Percentiles rank a stretch among this genome's conserved stretches.
These are phyloP conservation scores for Distichodus sexfasciatus DNA, from an alignment of 2,797 vertebrate genomes.

Conservation along the genomic window DNA sequence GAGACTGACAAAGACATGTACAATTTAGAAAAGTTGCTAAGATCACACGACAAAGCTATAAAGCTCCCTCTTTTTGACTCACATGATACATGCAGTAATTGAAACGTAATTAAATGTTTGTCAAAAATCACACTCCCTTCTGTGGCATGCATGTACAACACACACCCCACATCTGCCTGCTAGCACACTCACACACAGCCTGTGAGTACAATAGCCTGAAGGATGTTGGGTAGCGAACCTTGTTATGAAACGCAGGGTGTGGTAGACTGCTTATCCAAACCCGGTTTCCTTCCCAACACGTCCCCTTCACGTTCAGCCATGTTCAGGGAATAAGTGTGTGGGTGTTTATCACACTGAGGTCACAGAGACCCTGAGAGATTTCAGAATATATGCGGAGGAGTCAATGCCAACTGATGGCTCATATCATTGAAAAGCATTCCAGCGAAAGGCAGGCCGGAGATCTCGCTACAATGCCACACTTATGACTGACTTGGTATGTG, in stretches of 20 bases:
- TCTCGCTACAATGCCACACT: too few relatives aligned
- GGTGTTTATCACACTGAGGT: not conserved
- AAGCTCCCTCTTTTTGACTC: too few relatives aligned
- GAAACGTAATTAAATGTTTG: not conserved
- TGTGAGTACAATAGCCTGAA: constrained; percentile 4
- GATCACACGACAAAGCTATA: too few relatives aligned
- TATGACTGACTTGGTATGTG: too few relatives aligned
- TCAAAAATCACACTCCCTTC: not conserved
- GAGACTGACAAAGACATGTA: too few relatives aligned
- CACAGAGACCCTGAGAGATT: not conserved
- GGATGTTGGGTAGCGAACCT: not conserved
- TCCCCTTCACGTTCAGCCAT: not conserved
- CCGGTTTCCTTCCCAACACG: too few relatives aligned
- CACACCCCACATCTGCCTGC: not conserved
- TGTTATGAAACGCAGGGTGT: not conserved
- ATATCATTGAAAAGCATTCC: not conserved
- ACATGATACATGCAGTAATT: too few relatives aligned
- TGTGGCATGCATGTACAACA: not conserved
- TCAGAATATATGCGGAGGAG: not conserved
- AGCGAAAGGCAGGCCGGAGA: too few relatives aligned
- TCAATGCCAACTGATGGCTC: not conserved
- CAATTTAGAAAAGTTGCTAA: too few relatives aligned
- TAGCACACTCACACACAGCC: not conserved
- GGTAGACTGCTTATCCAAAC: not conserved
- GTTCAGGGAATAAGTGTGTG: not conserved